These are phyloP conservation scores for Mesoclemmys tuberculata DNA, from an alignment of 2,113 vertebrate genomes.

Conservation along the genomic window DNA sequence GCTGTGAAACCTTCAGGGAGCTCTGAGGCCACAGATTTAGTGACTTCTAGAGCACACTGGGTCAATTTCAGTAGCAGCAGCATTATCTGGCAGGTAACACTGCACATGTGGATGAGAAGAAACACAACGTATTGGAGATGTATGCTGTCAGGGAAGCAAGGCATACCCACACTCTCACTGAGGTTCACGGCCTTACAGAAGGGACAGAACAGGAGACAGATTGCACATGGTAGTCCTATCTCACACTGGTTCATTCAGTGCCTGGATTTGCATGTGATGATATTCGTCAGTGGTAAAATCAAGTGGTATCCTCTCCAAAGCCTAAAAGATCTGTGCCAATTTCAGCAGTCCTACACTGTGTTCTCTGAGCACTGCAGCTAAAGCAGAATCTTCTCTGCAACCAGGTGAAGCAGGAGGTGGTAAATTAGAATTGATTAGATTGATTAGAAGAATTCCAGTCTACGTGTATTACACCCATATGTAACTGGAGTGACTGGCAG, in stretches of 20 bases:
- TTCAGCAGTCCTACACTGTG: neutral
- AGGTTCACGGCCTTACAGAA: neutral
- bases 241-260: neutral
- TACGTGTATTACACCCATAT: neutral
- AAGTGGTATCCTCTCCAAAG: neutral
- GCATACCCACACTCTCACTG: neutral
- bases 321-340: neutral
- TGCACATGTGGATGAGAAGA: neutral
- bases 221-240: neutral
- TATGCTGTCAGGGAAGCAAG: neutral
- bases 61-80: neutral
- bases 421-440: too few species aligned
- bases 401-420: neutral
- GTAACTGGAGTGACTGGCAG: neutral
- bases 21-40: neutral
- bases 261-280: neutral
- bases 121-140: neutral
- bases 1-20: neutral
- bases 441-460: neutral
- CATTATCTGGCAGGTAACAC: neutral
- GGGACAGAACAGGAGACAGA: neutral
- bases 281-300: neutral
- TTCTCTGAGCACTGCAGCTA: neutral
- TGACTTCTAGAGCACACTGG: neutral
- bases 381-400: neutral